A percentile compares a stretch with the other conserved stretches of the same genome.
phyloP scores from a whole-genome alignment of 2,888 invertebrate genomes.

The Standfussiana lucernea region DNA sequence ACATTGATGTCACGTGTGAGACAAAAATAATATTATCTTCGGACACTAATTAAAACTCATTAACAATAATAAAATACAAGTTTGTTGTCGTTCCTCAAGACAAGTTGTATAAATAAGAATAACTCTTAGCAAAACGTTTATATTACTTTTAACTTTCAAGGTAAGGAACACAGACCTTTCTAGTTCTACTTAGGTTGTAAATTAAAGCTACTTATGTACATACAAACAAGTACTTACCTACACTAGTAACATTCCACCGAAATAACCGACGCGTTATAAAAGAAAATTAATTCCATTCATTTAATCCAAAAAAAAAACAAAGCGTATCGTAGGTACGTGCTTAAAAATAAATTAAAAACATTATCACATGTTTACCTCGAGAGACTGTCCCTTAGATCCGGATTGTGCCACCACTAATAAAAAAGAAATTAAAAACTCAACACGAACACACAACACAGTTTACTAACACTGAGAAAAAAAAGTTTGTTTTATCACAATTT shows the following conservation, averaged over 20 bases:
- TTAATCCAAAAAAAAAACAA: slow-evolving; percentile 67
- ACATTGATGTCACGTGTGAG: background rate
- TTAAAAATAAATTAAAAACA: slow-evolving; percentile 74
- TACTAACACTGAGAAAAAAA: slow-evolving; percentile 70
- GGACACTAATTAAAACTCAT: background rate
- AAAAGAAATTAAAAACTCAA: slow-evolving; percentile 63
- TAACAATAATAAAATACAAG: background rate
- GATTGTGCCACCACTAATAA: slow-evolving; percentile 63
- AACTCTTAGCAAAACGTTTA: slow-evolving; percentile 36
- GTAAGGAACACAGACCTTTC: slow-evolving; percentile 64
- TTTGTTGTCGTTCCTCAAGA: slow-evolving; percentile 26
- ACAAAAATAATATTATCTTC: slow-evolving; percentile 3
- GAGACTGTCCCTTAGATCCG: slow-evolving; percentile 73
- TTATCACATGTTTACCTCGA: slow-evolving; percentile 77
- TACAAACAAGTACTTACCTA: slow-evolving; percentile 5
- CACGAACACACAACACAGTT: slow-evolving; percentile 75
- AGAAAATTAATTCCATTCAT: slow-evolving; percentile 58
- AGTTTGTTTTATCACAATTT: slow-evolving; percentile 71
- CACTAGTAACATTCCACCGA: slow-evolving; percentile 6
- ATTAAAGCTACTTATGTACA: slow-evolving; percentile 4
- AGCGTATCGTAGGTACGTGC: slow-evolving; percentile 66
- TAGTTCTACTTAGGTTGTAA: slow-evolving; percentile 48
- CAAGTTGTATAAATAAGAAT: slow-evolving; percentile 56
- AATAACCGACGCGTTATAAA: slow-evolving; percentile 43
- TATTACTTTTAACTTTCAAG: slow-evolving; percentile 67